phyloP scores from a whole-genome alignment of 2,888 invertebrate species.

The Galerucella nymphaeae region DNA sequence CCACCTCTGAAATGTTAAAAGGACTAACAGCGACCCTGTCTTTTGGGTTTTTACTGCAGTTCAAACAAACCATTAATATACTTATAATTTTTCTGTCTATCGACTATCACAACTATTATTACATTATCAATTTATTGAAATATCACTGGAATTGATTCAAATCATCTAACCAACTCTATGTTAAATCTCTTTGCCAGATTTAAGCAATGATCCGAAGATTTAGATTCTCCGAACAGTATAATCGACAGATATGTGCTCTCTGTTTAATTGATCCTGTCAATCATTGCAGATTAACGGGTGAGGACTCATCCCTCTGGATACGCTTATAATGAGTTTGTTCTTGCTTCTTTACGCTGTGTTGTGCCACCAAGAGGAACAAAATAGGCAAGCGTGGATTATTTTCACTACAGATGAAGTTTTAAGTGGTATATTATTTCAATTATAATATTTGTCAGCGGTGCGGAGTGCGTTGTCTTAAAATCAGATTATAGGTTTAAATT shows the following conservation, averaged over 20 bases:
- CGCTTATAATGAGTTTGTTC: slow-evolving; percentile 11
- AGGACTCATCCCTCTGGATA: slow-evolving; percentile 12
- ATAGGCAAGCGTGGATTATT: slow-evolving; percentile 8
- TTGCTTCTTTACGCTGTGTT: slow-evolving; percentile 16
- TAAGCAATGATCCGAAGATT: slow-evolving; percentile 13
- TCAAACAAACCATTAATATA: too few relatives aligned
- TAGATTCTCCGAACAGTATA: slow-evolving; percentile 10
- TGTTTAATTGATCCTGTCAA: slow-evolving; percentile 17
- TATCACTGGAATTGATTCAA: neutral
- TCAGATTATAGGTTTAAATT: neutral
- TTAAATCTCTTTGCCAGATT: slow-evolving; percentile 11
- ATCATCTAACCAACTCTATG: neutral
- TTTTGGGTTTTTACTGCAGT: too few relatives aligned
- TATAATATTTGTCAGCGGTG: neutral
- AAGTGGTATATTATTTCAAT: neutral
- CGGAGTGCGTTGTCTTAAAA: neutral
- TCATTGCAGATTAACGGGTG: slow-evolving; percentile 16
- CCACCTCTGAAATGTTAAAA: too few relatives aligned
- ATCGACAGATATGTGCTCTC: slow-evolving; percentile 10
- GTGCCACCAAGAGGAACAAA: neutral
- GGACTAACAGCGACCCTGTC: too few relatives aligned
- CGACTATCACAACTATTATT: neutral
- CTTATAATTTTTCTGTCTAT: neutral
- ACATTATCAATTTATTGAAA: neutral
- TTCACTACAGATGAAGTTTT: neutral